phyloP scores from a whole-genome alignment of 2,113 vertebrate genomes.

The Cottus gobio region DNA sequence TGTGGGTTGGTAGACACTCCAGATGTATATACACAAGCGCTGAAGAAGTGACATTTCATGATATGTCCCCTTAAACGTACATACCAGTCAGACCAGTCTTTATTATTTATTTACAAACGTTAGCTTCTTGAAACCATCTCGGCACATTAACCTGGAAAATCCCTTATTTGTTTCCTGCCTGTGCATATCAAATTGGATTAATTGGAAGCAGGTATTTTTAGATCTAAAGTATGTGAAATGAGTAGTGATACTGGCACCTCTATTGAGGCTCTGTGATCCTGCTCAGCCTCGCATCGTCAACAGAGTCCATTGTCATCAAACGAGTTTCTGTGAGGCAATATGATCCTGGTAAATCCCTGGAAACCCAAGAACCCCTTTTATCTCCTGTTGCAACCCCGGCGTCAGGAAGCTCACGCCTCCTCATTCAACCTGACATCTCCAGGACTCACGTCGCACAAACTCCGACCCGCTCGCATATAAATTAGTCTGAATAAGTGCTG shows the following conservation, averaged over 20 bases:
- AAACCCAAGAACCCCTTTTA: slow-evolving; percentile 66
- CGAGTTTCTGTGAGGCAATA: slow-evolving; percentile 51
- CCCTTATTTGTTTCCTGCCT: slow-evolving; percentile 25
- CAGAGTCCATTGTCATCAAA: slow-evolving; percentile 49
- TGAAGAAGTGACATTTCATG: neutral
- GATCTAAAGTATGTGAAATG: slow-evolving; percentile 45
- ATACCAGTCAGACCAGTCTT: neutral
- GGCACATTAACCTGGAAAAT: neutral
- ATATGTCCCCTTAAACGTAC: neutral
- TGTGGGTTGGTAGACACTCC: neutral
- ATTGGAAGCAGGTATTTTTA: slow-evolving; percentile 54
- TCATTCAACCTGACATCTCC: slow-evolving; percentile 5
- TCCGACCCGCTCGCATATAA: slow-evolving; percentile 34
- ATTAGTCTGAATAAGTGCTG: neutral
- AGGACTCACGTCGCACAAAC: slow-evolving; percentile 3
- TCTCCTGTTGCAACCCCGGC: slow-evolving; percentile 29
- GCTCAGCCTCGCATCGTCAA: slow-evolving; percentile 22
- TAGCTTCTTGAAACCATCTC: slow-evolving; percentile 1
- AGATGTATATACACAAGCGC: neutral
- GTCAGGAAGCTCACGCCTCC: slow-evolving; percentile 39
- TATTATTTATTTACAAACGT: neutral
- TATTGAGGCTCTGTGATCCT: slow-evolving; percentile 39
- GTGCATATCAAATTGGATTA: slow-evolving; percentile 41
- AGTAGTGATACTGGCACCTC: slow-evolving; percentile 45
- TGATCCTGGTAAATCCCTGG: slow-evolving; percentile 70